phyloP scores from a whole-genome alignment of 2,113 vertebrate genomes.

The Leptodactylus fuscus region DNA sequence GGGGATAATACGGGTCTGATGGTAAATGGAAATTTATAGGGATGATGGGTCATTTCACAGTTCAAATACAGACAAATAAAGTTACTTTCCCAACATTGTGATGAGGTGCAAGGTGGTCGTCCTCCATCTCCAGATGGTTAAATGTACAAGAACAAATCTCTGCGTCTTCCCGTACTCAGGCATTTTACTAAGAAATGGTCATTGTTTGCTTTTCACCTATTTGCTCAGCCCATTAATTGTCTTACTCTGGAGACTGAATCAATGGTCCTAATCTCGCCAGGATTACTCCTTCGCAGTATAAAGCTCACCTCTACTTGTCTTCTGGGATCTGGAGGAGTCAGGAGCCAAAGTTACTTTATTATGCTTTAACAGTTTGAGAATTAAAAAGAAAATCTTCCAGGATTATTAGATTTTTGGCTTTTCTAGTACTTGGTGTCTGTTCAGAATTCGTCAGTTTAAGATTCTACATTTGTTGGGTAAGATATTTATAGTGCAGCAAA shows the following conservation, averaged over 20 bases:
- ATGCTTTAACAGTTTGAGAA: background rate
- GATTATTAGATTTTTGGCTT: background rate
- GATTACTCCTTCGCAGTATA: background rate
- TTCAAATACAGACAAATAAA: slow-evolving; percentile 32
- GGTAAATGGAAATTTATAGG: slow-evolving; percentile 81
- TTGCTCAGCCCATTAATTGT: background rate
- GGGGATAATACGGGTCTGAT: slow-evolving; percentile 77
- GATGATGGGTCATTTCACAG: slow-evolving; percentile 76
- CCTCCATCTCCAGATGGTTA: too few species aligned
- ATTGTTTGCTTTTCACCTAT: background rate
- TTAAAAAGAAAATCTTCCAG: background rate
- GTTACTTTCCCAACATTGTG: background rate
- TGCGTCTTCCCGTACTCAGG: background rate
- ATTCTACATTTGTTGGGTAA: too few species aligned
- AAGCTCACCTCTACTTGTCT: background rate
- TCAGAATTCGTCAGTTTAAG: too few species aligned
- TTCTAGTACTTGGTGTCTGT: background rate
- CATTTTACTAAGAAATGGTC: background rate
- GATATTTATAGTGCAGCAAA: too few species aligned
- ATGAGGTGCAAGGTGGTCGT: background rate
- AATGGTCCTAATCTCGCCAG: background rate
- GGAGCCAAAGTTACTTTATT: background rate
- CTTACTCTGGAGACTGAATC: background rate
- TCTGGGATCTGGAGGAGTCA: background rate
- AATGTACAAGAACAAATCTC: background rate